Evolutionary conservation across 2,888 invertebrate genomes (phyloP).

Genomic region (Lamellibrachia satsuma): DNA sequence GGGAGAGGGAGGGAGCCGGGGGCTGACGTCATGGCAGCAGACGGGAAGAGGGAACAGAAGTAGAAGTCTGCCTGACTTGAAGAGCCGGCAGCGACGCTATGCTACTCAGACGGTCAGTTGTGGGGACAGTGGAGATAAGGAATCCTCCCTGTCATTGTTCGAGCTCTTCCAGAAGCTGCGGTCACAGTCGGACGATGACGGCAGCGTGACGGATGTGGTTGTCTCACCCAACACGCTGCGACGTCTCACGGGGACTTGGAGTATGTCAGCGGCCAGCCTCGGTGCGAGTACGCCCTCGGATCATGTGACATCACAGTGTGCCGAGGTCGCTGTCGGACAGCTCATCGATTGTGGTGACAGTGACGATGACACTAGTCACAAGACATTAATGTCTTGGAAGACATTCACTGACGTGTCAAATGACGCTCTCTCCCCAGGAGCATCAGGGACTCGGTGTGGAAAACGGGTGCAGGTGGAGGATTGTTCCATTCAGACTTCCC

Average conservation of each 20-base stretch:
- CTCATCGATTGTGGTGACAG: too few relatives aligned
- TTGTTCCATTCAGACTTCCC: conserved; percentile 39
- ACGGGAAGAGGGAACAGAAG: conserved; percentile 24
- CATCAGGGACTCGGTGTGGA: not conserved
- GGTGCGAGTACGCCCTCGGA: not conserved
- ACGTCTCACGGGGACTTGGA: conserved; percentile 37
- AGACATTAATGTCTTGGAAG: not conserved
- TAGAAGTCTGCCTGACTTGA: conserved; percentile 33
- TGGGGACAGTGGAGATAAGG: not conserved
- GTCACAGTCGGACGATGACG: conserved; percentile 27
- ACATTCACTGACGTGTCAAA: not conserved
- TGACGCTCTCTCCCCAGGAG: not conserved
- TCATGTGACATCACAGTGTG: not conserved
- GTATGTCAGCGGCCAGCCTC: conserved; percentile 34
- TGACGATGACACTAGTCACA: not conserved
- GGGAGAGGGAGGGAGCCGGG: not conserved
- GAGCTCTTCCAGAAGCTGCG: conserved; percentile 36
- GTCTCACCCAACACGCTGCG: conserved; percentile 32
- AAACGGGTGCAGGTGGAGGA: conserved; percentile 24
- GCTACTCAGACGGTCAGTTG: not conserved
- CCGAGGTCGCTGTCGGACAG: too few relatives aligned
- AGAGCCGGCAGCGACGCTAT: not conserved
- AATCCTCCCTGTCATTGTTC: conserved; percentile 31
- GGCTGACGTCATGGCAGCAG: conserved; percentile 31
- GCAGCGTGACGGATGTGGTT: conserved; percentile 28